These are phyloP conservation scores for Eucriotettix oculatus DNA, from an alignment of 2,888 invertebrate genomes.

Conservation along the genomic window DNA sequence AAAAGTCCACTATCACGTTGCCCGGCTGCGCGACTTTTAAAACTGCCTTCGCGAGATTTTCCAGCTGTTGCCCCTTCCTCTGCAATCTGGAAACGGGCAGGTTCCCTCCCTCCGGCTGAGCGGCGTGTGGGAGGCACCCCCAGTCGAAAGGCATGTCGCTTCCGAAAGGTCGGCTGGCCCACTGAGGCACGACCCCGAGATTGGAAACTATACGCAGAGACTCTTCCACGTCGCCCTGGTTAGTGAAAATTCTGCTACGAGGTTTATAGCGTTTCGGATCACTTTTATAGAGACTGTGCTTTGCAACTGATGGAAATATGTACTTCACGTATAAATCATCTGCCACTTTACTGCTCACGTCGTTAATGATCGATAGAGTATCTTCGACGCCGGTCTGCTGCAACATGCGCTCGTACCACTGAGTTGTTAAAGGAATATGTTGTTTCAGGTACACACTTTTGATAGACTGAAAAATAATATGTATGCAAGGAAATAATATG, in stretches of 20 bases:
- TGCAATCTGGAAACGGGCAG: constrained; percentile 54
- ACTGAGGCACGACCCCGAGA: constrained; percentile 1
- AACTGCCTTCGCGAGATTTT: constrained; percentile 65
- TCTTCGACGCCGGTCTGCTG: constrained; percentile 15
- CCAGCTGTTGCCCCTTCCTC: constrained; percentile 73
- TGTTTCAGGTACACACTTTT: constrained; percentile 22
- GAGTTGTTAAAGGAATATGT: constrained; percentile 40
- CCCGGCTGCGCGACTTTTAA: constrained; percentile 47
- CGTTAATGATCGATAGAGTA: constrained; percentile 10
- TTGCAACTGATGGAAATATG: constrained; percentile 31
- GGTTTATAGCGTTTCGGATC: constrained; percentile 63
- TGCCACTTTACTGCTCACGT: constrained; percentile 5
- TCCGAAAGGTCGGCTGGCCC: constrained; percentile 24
- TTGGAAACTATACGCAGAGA: constrained; percentile 30
- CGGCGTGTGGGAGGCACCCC: constrained; percentile 51
- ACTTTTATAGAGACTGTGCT: constrained; percentile 57
- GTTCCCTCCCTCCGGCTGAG: constrained; percentile 61
- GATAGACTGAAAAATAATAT: constrained; percentile 37
- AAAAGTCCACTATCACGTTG: constrained; percentile 78
- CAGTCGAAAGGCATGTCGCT: constrained; percentile 40
- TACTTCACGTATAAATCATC: constrained; percentile 15
- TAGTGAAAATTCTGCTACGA: constrained; percentile 54
- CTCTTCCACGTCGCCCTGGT: constrained; percentile 55
- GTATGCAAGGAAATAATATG: constrained; percentile 54
- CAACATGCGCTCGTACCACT: constrained; percentile 40